A percentile compares a stretch with the other conserved stretches of the same genome.
Conservation (phyloP, 2,113 vertebrate species). For the Spea multiplicata region DNA sequence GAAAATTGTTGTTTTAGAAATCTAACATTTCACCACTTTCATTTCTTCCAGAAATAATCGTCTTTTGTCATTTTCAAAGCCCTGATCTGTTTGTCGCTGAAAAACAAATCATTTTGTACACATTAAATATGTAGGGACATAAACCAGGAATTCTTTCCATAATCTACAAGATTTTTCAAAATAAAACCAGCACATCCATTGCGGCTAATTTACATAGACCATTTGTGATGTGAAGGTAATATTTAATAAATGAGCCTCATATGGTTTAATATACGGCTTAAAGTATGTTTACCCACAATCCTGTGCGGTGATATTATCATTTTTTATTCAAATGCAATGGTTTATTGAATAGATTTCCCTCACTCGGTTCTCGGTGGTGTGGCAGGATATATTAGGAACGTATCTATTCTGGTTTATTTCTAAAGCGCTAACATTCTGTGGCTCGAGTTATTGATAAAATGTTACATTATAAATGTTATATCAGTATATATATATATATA, state of each 20-base stretch:
- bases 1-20: no score
- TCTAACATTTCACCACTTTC: not conserved
- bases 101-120: not conserved
- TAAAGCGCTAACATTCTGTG: no score
- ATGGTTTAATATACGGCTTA: not conserved
- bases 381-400: not conserved
- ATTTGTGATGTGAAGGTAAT: not conserved
- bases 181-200: not conserved
- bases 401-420: no score
- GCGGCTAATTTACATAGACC: not conserved
- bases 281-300: not conserved
- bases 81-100: not conserved
- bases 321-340: not conserved
- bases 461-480: no score
- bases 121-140: not conserved
- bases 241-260: not conserved
- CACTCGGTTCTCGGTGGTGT: not conserved
- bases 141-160: not conserved
- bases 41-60: not conserved
- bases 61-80: not conserved
- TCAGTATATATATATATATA: no score
- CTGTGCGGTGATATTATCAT: not conserved
- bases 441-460: no score
- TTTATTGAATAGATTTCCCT: not conserved
- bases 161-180: not conserved